These are phyloP conservation scores for Pterostichus madidus DNA, from an alignment of 2,888 invertebrate genomes.

Conservation along the genomic window DNA sequence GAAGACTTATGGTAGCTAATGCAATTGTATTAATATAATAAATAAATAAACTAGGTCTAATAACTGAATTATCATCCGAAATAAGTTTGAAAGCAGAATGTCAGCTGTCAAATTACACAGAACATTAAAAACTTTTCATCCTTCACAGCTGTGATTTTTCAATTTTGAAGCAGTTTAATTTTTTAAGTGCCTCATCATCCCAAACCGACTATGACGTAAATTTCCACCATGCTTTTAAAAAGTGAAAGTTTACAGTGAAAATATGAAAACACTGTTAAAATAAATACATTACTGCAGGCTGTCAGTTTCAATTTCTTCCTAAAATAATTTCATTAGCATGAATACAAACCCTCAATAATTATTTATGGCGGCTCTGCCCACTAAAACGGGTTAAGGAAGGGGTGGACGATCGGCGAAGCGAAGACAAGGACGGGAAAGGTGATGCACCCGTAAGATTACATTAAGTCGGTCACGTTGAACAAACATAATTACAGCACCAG, in stretches of 20 bases:
- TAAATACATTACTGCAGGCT: background rate
- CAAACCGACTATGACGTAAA: constrained; percentile 33
- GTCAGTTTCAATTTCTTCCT: constrained; percentile 1
- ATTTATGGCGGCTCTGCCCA: constrained; percentile 17
- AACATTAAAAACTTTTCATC: constrained; percentile 37
- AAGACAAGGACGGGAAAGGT: background rate
- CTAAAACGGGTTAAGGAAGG: constrained; percentile 9
- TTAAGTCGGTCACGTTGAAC: constrained; percentile 62
- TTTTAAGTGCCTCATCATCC: constrained; percentile 54
- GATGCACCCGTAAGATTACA: constrained; percentile 47
- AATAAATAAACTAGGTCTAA: too few relatives aligned
- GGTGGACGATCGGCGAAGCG: background rate
- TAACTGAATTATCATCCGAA: constrained; percentile 73
- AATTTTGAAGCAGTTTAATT: constrained; percentile 37
- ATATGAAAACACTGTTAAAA: background rate
- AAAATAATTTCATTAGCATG: constrained; percentile 23
- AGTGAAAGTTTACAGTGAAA: constrained; percentile 19
- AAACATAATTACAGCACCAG: constrained; percentile 61
- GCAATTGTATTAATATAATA: too few relatives aligned
- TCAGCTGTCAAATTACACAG: constrained; percentile 57
- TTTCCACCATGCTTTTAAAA: constrained; percentile 26
- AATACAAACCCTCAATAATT: constrained; percentile 43
- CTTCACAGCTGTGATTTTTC: constrained; percentile 26
- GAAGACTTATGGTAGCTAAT: too few relatives aligned
- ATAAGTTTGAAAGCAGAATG: constrained; percentile 70